A percentile compares a stretch with the other conserved stretches of the same genome.
phyloP scores from a whole-genome alignment of 2,113 vertebrate species.

The Thomomys bottae region DNA sequence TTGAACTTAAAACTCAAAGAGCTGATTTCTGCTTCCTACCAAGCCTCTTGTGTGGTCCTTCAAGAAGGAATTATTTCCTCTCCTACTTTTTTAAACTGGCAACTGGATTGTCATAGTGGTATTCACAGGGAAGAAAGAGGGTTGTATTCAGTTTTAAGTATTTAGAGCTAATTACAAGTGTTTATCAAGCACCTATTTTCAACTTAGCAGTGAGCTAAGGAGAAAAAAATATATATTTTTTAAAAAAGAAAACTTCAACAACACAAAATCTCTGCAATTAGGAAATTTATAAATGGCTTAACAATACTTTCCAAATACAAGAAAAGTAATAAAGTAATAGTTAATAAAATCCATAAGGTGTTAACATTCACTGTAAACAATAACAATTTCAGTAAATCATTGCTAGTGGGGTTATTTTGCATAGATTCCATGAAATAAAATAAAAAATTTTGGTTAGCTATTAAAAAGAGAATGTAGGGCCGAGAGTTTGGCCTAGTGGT shows the following conservation, averaged over 20 bases:
- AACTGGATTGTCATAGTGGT: not conserved
- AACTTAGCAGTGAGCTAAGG: not conserved
- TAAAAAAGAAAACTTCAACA: not conserved
- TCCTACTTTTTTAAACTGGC: constrained; percentile 9
- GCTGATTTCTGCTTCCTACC: constrained; percentile 17
- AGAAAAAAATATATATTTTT: not conserved
- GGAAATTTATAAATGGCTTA: not conserved
- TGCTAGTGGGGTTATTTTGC: not conserved
- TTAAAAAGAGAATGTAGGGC: not conserved
- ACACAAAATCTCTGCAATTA: not conserved
- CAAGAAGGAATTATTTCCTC: constrained; percentile 28
- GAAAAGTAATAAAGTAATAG: not conserved
- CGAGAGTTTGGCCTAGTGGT: too few relatives aligned
- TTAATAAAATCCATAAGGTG: not conserved
- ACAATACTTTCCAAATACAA: not conserved
- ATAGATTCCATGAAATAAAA: constrained; percentile 39
- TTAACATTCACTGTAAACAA: not conserved
- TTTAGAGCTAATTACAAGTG: not conserved
- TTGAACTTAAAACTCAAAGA: constrained; percentile 24
- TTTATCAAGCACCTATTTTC: not conserved
- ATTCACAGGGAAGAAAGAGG: not conserved
- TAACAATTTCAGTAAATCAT: not conserved
- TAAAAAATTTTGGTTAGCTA: not conserved
- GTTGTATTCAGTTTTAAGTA: not conserved
- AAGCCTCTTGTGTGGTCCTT: constrained; percentile 68